Evolutionary conservation across 2,888 invertebrate genomes (phyloP), one percentile per base, ranked within the genome.

Genomic region (Rhagonycha fulva): DNA sequence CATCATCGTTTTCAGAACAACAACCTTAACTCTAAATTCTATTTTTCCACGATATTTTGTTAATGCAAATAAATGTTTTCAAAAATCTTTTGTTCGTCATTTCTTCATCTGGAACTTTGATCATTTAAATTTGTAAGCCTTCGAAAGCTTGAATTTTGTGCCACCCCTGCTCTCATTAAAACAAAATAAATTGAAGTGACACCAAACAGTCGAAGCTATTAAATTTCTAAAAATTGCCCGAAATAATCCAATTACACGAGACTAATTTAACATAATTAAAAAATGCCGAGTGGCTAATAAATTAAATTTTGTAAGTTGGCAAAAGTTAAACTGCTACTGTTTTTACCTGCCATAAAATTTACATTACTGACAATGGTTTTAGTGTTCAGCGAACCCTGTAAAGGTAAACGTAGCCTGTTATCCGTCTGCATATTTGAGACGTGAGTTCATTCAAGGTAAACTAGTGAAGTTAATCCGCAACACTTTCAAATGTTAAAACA

Each of bases 371-470:
- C 63, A 70, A 62, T 74, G 74, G 69, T 63, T 74, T 68, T 68
- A 70, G 32, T 72, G 75, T 71, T 67, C 69, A 72, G 68, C 75
- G 72, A 76, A 72, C 72, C 67, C 66, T 72, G 61, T 26, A 72
- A 72, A 47, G 63, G 63, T 66, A 62, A 71, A 69, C 14, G 71
- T 72, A 32, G 70, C 30, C 72, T 75, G 71, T 68, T 70, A 80
- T 78, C 82, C 80, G 85, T 85, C 85, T 85, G 85, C 85, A 85
- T 85, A 84, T 82, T 82, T 84, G 78, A 82, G 82, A 79, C 78
- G 81, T 85, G 85, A 85, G 84, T 83, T 85, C 84, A 84, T 78
- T 83, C 85, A 85, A 85, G 85, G 85, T 79, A 80, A 85, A 84
- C 85, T 72, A 78, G 81, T 75, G 68, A 75, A 72, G 71, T 68